phyloP scores from a whole-genome alignment of 2,113 vertebrate species.

The Dipodomys stephensi region DNA sequence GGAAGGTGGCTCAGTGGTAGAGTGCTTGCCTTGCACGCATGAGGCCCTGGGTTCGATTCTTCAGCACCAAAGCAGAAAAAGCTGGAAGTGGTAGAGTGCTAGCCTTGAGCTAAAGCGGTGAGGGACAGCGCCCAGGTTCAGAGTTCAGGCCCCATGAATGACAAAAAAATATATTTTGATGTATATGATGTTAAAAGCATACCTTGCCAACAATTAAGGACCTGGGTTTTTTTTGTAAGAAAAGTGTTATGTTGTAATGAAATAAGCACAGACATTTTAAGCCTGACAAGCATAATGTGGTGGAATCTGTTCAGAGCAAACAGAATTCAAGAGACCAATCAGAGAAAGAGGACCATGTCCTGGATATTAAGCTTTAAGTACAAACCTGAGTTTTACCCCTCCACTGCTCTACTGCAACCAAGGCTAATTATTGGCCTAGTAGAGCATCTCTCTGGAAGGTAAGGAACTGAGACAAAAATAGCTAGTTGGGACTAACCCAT shows the following conservation, averaged over 20 bases:
- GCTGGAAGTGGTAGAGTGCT: no score
- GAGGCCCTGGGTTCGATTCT: no score
- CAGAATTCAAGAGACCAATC: not conserved
- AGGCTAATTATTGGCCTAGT: not conserved
- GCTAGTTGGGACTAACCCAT: not conserved
- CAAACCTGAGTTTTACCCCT: not conserved
- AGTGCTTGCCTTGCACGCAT: no score
- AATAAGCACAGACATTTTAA: not conserved
- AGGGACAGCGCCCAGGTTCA: no score
- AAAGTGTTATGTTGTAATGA: not conserved
- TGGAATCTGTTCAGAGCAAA: not conserved
- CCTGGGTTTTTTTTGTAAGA: not conserved
- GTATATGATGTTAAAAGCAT: not conserved
- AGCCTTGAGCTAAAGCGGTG: no score
- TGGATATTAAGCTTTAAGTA: rapidly evolving
- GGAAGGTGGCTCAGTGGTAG: no score
- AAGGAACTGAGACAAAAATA: not conserved
- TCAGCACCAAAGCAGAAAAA: no score
- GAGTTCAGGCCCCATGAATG: no score
- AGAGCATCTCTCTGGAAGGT: not conserved
- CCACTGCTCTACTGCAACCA: not conserved
- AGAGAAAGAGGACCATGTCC: not conserved
- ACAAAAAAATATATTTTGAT: no score
- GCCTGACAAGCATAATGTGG: not conserved
- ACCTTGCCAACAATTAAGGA: not conserved